Conservation (phyloP, 2,888 invertebrate genomes). For the Hecatera dysodea region DNA sequence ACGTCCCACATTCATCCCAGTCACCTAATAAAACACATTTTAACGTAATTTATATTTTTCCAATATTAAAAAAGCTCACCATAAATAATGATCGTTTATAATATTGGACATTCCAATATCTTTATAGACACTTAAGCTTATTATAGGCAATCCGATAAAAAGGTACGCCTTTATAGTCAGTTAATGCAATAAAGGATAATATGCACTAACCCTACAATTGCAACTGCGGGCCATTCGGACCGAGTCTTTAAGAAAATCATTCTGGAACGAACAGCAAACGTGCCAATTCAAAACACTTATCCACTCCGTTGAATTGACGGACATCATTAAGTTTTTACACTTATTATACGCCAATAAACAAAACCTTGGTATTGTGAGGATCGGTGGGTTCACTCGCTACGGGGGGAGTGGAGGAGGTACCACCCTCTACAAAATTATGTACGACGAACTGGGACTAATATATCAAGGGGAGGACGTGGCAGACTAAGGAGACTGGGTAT, state of each 20-base stretch:
- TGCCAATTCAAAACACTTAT: constrained; percentile 53
- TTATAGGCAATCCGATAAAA: constrained; percentile 57
- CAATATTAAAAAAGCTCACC: constrained; percentile 51
- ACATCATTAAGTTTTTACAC: constrained; percentile 73
- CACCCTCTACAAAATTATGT: constrained; percentile 90
- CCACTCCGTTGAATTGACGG: constrained; percentile 59
- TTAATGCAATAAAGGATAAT: constrained; percentile 53
- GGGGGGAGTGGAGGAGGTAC: constrained; percentile 78
- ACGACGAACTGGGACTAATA: constrained; percentile 91
- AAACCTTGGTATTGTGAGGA: constrained; percentile 88
- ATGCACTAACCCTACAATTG: constrained; percentile 52
- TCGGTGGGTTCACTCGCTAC: constrained; percentile 81
- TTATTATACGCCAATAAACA: constrained; percentile 89
- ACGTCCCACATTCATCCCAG: constrained; percentile 19
- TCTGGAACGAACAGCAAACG: constrained; percentile 14
- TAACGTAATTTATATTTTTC: constrained; percentile 40
- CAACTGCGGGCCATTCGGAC: constrained; percentile 14
- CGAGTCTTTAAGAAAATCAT: constrained; percentile 46
- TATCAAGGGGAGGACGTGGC: constrained; percentile 91
- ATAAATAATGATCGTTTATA: constrained; percentile 53
- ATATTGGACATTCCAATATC: constrained; percentile 57
- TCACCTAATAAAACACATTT: constrained; percentile 29
- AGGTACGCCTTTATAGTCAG: constrained; percentile 50
- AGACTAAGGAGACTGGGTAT: constrained; percentile 91
- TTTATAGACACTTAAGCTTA: constrained; percentile 61